These are phyloP conservation scores for Actinemys pallida DNA, from an alignment of 2,113 vertebrate species.

Conservation along the genomic window DNA sequence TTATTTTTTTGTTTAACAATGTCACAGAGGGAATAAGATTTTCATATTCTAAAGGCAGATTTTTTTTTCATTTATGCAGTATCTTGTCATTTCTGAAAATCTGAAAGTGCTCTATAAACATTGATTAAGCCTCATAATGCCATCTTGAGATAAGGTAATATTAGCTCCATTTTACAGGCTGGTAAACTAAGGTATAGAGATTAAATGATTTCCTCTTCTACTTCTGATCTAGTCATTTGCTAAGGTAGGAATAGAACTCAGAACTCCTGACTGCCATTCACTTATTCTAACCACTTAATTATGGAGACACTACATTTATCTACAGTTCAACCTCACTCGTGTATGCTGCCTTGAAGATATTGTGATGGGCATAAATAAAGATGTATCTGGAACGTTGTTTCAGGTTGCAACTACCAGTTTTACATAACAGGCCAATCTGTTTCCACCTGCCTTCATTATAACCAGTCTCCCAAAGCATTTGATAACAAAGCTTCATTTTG, in stretches of 20 bases:
- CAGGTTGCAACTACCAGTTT: not conserved
- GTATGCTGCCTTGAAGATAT: not conserved
- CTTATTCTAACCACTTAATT: not conserved
- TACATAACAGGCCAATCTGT: not conserved
- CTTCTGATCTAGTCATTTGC: not conserved
- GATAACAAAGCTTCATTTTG: not conserved
- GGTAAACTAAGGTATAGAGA: not conserved
- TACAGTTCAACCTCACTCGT: not conserved
- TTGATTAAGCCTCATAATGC: not conserved
- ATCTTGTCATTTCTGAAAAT: too few relatives aligned
- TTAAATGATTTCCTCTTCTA: not conserved
- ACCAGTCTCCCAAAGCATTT: not conserved
- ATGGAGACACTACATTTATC: not conserved
- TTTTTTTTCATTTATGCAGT: not conserved
- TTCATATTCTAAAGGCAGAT: not conserved
- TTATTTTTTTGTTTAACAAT: not conserved
- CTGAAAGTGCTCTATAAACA: not conserved
- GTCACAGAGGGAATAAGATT: not conserved
- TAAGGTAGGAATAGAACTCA: not conserved
- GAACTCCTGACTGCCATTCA: not conserved
- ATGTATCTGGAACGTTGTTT: not conserved
- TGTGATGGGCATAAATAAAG: not conserved
- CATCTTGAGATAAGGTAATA: not conserved
- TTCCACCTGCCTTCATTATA: not conserved
- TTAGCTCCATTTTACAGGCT: not conserved